These are phyloP conservation scores for Acleris cristana DNA, from an alignment of 2,888 invertebrate species.

Conservation along the genomic window DNA sequence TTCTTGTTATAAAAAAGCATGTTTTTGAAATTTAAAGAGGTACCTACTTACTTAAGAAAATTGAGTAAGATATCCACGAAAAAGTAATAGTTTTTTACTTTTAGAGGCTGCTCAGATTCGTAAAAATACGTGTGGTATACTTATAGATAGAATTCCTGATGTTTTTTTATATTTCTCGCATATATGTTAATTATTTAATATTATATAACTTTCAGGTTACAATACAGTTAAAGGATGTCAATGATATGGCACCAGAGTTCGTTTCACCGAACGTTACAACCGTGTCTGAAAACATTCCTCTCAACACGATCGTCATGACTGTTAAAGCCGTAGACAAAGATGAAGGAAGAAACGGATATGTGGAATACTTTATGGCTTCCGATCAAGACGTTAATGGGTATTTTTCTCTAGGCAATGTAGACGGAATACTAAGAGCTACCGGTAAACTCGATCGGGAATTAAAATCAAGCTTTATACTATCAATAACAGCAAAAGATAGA, in stretches of 20 bases:
- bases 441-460: conserved; percentile 94
- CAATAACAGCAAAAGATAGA: conserved; percentile 93
- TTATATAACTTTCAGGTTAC: conserved; percentile 86
- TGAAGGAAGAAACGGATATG: conserved; percentile 95
- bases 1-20: too few relatives aligned
- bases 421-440: conserved; percentile 93
- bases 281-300: conserved; percentile 92
- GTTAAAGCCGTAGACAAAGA: conserved; percentile 95
- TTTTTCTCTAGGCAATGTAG: conserved; percentile 93
- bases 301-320: conserved; percentile 94
- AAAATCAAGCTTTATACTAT: conserved; percentile 88
- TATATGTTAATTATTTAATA: conserved; percentile 37
- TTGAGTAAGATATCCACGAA: too few relatives aligned
- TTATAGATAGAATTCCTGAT: neutral
- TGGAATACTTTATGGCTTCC: conserved; percentile 92
- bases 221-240: conserved; percentile 93
- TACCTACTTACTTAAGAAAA: too few relatives aligned
- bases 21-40: too few relatives aligned
- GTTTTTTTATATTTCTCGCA: neutral
- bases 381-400: conserved; percentile 85
- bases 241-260: conserved; percentile 95
- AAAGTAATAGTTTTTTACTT: too few relatives aligned
- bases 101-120: too few relatives aligned
- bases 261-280: conserved; percentile 90
- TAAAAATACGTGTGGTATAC: too few relatives aligned